phyloP scores from a whole-genome alignment of 2,888 invertebrate species.

The Steinernema carpocapsae region DNA sequence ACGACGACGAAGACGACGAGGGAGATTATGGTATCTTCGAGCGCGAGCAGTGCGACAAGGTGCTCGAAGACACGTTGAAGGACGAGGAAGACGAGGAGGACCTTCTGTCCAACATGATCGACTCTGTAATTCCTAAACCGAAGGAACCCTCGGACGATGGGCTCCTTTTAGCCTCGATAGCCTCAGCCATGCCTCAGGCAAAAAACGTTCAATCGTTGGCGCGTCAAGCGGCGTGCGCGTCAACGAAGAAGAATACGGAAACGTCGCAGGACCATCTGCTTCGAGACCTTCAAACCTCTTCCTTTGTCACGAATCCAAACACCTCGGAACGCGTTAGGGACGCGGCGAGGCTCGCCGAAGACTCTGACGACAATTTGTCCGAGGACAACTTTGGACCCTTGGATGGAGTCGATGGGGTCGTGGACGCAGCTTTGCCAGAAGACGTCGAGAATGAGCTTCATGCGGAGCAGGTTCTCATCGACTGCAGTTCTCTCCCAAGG shows the following conservation, averaged over 20 bases:
- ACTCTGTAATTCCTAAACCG: slow-evolving; percentile 39
- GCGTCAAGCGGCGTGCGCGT: neutral
- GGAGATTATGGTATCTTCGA: slow-evolving; percentile 34
- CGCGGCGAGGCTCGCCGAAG: slow-evolving; percentile 37
- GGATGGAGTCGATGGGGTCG: slow-evolving; percentile 23
- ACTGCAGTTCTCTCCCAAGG: slow-evolving; percentile 36
- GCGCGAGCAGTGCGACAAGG: neutral
- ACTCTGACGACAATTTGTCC: slow-evolving; percentile 36
- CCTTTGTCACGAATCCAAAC: slow-evolving; percentile 38
- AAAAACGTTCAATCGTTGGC: slow-evolving; percentile 22
- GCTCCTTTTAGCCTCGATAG: slow-evolving; percentile 32
- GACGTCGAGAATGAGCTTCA: slow-evolving; percentile 40
- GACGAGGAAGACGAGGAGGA: slow-evolving; percentile 38
- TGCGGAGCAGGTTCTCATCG: slow-evolving; percentile 44
- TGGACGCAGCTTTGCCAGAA: slow-evolving; percentile 37
- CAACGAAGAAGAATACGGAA: slow-evolving; percentile 8
- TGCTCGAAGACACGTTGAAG: slow-evolving; percentile 36
- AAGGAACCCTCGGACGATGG: neutral
- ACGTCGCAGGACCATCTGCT: slow-evolving; percentile 31
- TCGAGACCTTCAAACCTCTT: slow-evolving; percentile 27
- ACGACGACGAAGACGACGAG: slow-evolving; percentile 31
- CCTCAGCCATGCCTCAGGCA: slow-evolving; percentile 32
- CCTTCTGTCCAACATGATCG: slow-evolving; percentile 38
- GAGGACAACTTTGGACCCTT: slow-evolving; percentile 40
- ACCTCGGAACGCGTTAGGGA: slow-evolving; percentile 45